phyloP scores from a whole-genome alignment of 2,888 invertebrate species.

The Tolmerus cingulatus region DNA sequence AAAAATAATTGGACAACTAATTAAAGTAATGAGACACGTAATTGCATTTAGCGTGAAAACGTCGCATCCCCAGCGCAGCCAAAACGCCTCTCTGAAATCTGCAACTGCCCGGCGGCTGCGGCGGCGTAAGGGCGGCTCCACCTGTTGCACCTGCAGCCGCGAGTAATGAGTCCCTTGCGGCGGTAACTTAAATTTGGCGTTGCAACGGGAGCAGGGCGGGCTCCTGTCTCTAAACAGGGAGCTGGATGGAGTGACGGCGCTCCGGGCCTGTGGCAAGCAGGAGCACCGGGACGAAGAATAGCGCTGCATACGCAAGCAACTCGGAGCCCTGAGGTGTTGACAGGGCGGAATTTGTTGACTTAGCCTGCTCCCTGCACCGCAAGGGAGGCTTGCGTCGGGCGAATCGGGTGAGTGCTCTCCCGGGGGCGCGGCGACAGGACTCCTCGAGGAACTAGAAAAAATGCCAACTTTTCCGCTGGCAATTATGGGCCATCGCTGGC shows the following conservation, averaged over 20 bases:
- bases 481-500: background rate
- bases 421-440: background rate
- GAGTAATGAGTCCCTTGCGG: background rate
- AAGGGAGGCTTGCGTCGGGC: background rate
- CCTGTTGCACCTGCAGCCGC: background rate
- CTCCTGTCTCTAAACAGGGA: background rate
- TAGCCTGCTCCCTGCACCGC: background rate
- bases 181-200: background rate
- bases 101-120: background rate
- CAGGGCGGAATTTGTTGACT: background rate
- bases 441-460: background rate
- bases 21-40: background rate
- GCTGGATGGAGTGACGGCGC: background rate
- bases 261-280: background rate
- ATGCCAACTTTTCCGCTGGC: background rate
- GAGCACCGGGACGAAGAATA: background rate
- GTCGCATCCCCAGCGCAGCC: background rate
- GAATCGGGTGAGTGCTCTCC: background rate
- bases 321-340: background rate
- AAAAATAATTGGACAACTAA: background rate
- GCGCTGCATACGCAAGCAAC: background rate
- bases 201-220: background rate
- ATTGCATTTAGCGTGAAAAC: background rate
- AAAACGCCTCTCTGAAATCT: background rate
- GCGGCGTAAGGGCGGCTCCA: background rate